A percentile compares a stretch with the other conserved stretches of the same genome.
Evolutionary conservation across 2,888 invertebrate species (phyloP).

Genomic region (Luperina testacea): DNA sequence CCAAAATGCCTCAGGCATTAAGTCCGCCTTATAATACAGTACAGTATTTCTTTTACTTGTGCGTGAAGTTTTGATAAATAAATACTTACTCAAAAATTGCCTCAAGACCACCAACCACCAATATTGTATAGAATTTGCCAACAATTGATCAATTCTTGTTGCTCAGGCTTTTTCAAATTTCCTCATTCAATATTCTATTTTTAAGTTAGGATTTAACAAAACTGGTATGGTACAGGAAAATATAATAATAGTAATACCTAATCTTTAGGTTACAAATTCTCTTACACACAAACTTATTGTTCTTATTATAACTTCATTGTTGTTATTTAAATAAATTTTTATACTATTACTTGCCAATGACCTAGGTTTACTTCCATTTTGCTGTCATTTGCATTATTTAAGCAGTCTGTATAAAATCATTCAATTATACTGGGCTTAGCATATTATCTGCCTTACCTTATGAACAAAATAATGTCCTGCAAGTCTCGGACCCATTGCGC

Average conservation of each 20-base stretch:
- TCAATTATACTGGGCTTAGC: neutral
- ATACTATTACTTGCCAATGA: neutral
- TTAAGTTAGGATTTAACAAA: neutral
- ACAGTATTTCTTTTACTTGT: no score
- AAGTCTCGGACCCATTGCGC: neutral
- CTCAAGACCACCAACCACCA: neutral
- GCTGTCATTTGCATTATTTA: conserved; percentile 4
- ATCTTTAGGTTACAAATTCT: neutral
- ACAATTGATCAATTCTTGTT: neutral
- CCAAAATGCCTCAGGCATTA: no score
- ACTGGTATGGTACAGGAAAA: neutral
- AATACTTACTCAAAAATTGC: neutral
- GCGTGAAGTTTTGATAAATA: no score
- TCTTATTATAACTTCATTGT: neutral
- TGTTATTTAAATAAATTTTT: neutral
- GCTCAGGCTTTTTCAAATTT: neutral
- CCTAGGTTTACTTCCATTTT: neutral
- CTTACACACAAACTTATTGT: neutral
- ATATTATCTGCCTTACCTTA: neutral
- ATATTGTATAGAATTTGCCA: neutral
- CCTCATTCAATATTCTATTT: neutral
- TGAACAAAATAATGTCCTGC: neutral
- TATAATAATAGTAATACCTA: neutral
- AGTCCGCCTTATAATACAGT: no score
- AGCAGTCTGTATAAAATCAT: neutral